Base-by-base conservation (phyloP, 1,140 invertebrate genomes). In the Zaprionus vittiger region DNA sequence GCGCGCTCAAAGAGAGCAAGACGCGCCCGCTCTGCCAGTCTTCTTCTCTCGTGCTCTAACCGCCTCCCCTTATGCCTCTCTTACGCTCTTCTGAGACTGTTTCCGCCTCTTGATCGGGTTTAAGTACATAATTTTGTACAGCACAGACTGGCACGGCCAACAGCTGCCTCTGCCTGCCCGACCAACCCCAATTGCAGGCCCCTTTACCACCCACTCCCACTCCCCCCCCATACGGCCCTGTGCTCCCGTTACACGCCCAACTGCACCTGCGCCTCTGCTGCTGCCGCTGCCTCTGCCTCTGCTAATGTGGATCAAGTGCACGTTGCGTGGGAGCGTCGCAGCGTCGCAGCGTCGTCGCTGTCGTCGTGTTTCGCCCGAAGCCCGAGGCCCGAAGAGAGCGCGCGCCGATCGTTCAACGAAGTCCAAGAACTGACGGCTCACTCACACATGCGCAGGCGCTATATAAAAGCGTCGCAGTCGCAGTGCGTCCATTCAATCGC, bases 301-400 rank as follows among this genome's bases (percentile, higher is more conserved):
- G 54, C 5, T 15, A 31, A 76, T 72, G 55, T 76, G 37, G 73
- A 76, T 76, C 73, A 76, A 72, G 73, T 76, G 68, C 73, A 76
- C 41, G 59, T 17, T 60, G 60, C 55, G 73, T 76, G 73, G 73
- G 73, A 76, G 68, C 68, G 31, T 44, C 41, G 62, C 20, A 76
- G 68, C 68, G 31, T 44, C 41, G 62, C 20, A 24, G 26, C 37
- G 59, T 28, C 14, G 38, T 41, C 38, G 49, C 38, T 14, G 17
- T 17, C 20, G 47, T 22, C 41, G 31, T 17, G 41, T 7, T 9
- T n/a, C 24, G 26, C 31, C 38, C 55, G 54, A 79, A 57, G 26
- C 31, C 38, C 55, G 38, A 56, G 55, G 52, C 54, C 61, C 57
- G 54, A 79, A 71, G 71, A 70, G 61, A 69, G 66, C 47, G 26